These are phyloP conservation scores for Eudyptes chrysolophus DNA, from an alignment of 2,113 vertebrate genomes.

Conservation along the genomic window DNA sequence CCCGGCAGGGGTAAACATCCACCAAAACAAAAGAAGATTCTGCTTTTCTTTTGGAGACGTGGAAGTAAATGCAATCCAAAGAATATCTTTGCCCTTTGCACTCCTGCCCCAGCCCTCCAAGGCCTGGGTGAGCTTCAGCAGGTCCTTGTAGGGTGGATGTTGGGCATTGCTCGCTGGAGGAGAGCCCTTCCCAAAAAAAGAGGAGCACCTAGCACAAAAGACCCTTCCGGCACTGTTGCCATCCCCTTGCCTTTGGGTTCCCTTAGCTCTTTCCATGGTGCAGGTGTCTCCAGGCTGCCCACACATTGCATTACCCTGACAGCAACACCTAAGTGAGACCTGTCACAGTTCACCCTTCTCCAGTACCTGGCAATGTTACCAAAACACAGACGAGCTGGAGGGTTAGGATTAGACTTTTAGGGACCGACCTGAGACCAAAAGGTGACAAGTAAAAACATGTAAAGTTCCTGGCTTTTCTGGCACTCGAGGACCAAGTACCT, in stretches of 20 bases:
- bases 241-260: background rate
- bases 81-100: background rate
- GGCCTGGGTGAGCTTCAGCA: background rate
- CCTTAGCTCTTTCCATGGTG: background rate
- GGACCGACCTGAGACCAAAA: background rate
- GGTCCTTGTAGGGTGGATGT: background rate
- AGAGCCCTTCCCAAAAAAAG: background rate
- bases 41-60: background rate
- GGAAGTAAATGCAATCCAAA: background rate
- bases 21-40: conserved; percentile 5
- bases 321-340: background rate
- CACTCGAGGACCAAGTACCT: background rate
- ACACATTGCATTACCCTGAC: fast-evolving
- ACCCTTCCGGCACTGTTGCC: fast-evolving
- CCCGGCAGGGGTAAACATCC: background rate
- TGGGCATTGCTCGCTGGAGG: background rate
- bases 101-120: background rate
- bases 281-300: background rate
- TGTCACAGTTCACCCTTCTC: background rate
- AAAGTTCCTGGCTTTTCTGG: background rate
- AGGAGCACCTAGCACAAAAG: background rate
- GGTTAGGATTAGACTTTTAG: background rate
- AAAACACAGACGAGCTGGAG: background rate
- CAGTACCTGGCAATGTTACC: background rate
- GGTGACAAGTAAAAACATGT: background rate